phyloP scores from a whole-genome alignment of 1,140 invertebrate genomes.

The Galleria mellonella region DNA sequence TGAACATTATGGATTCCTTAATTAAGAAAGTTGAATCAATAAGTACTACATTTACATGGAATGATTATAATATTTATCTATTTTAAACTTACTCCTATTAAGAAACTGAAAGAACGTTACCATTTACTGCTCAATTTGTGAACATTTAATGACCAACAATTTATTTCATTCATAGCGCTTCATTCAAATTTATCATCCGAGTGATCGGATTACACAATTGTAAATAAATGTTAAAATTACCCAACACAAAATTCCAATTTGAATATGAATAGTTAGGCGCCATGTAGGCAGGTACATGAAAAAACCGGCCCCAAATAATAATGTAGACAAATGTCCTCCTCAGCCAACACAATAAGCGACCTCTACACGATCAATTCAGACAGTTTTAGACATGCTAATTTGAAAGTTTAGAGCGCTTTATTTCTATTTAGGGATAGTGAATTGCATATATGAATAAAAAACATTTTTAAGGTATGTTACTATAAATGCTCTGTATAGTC shows the following conservation, averaged over 20 bases:
- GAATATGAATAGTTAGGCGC: slow-evolving; percentile 71
- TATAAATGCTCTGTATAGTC: too few species aligned
- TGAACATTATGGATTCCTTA: too few species aligned
- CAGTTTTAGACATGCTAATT: slow-evolving; percentile 66
- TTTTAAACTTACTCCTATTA: too few species aligned
- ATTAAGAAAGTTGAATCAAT: too few species aligned
- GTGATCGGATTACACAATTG: slow-evolving; percentile 50
- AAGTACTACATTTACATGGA: too few species aligned
- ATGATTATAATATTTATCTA: too few species aligned
- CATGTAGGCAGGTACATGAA: slow-evolving; percentile 68
- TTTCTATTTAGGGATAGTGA: slow-evolving; percentile 29
- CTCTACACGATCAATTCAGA: slow-evolving; percentile 52
- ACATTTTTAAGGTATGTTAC: too few species aligned
- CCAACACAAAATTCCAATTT: slow-evolving; percentile 62
- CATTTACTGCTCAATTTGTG: background rate
- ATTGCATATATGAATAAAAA: slow-evolving; percentile 10
- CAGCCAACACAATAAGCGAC: slow-evolving; percentile 56
- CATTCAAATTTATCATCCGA: slow-evolving; percentile 33
- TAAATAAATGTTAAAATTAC: slow-evolving; percentile 65
- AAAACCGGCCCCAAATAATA: slow-evolving; percentile 69
- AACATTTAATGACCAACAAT: slow-evolving; percentile 13
- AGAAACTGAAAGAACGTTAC: too few species aligned
- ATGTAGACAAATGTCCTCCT: slow-evolving; percentile 65
- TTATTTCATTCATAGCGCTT: slow-evolving; percentile 25
- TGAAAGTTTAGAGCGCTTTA: slow-evolving; percentile 47